Evolutionary conservation across 2,797 vertebrate species (phyloP).

Genomic region (Carapus acus): DNA sequence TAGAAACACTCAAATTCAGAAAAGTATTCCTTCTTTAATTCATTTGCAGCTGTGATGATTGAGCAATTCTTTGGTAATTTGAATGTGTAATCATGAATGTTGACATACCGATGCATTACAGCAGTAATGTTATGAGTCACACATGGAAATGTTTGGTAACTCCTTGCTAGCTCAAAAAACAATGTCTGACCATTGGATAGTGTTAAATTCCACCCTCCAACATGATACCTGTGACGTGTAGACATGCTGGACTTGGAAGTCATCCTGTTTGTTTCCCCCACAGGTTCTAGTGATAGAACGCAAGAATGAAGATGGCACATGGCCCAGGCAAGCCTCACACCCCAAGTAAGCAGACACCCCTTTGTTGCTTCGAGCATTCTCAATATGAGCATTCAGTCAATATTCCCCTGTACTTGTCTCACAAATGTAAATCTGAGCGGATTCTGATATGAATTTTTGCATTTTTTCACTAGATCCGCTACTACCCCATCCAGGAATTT

Average conservation of each 20-base stretch:
- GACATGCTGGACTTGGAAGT: slow-evolving; percentile 18
- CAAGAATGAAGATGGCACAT: slow-evolving; percentile 92
- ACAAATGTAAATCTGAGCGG: background rate
- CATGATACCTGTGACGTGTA: slow-evolving; percentile 16
- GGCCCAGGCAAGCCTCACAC: slow-evolving; percentile 87
- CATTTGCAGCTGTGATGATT: no score
- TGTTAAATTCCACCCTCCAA: slow-evolving; percentile 17
- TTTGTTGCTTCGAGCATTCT: background rate
- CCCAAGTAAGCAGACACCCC: slow-evolving; percentile 76
- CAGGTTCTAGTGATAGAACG: slow-evolving; percentile 95
- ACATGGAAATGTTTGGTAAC: no score
- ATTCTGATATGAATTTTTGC: slow-evolving; percentile 6
- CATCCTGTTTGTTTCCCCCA: slow-evolving; percentile 44
- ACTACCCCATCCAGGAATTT: slow-evolving; percentile 88
- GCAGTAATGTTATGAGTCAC: no score
- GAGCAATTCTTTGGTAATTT: no score
- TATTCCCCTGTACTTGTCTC: background rate
- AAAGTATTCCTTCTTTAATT: no score
- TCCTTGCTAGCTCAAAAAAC: no score
- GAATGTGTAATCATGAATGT: background rate
- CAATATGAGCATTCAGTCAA: background rate
- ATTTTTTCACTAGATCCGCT: slow-evolving; percentile 79
- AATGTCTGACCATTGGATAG: background rate
- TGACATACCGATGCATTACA: background rate
- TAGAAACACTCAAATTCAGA: no score